Evolutionary conservation across 2,888 invertebrate species (phyloP), one percentile per base, ranked within the genome.

Genomic region (Tenthredo scrophulariae): DNA sequence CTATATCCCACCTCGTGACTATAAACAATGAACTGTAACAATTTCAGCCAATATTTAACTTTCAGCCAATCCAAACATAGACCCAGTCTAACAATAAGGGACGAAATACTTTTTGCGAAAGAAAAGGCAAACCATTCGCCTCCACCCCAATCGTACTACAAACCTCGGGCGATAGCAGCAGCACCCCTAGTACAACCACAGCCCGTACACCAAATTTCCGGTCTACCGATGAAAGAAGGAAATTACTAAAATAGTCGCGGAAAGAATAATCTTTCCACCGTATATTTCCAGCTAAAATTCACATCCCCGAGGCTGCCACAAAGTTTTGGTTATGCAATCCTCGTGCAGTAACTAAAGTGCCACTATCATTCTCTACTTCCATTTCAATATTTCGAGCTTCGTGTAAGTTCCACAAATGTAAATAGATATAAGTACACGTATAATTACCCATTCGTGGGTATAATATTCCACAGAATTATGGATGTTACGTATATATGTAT

Each of bases 211-310:
- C 40, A 43, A 74, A 74, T 33, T 54, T 54, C 77, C 50, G 77
- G 50, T 50, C 50, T 50, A 50, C 50, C 77, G 77, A 50, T n/a
- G 75, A 77, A 33, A 77, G 77, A 54, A 77, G 77, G 77, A 77
- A 77, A 77, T 77, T 77, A 54, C 50, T 22, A 54, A 54, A 77
- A 54, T 54, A 54, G 29, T 77, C 40, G 29, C 29, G 29, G 77
- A n/a, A 3, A 40, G 43, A 74, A 40, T 58, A 22, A 43, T 74
- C n/a, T 70, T 40, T 40, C 70, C 37, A 33, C 15, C 26, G 13
- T 40, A 70, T 75, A 40, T 46, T 54, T 77, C 7, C 29, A 33
- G 15, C 77, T 13, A 7, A 50, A 46, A 67, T 33, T 67, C 67
- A 33, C 67, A 29, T 67, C 33, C 18, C 33, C 18, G 67, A 33